Conservation (phyloP, 2,113 vertebrate genomes). For the Oreochromis tanganicae region DNA sequence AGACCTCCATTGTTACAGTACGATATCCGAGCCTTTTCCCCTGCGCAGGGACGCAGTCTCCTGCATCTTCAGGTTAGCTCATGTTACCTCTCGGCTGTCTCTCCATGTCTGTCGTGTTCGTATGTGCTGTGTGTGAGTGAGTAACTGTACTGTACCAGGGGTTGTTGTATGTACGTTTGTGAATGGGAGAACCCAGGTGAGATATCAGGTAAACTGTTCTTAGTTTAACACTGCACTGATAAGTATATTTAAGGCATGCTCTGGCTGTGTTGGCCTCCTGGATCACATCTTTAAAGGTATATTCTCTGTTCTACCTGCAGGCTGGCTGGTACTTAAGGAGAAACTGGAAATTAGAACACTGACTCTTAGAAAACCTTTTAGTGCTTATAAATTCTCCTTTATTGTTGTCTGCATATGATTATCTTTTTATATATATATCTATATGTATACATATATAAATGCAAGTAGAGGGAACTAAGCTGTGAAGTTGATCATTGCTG, state of each 20-base stretch:
- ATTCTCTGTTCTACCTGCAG: slow-evolving; percentile 38
- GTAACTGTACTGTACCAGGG: slow-evolving; percentile 23
- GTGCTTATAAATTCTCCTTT: slow-evolving; percentile 27
- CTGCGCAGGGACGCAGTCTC: slow-evolving; percentile 34
- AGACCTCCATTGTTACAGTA: slow-evolving; percentile 27
- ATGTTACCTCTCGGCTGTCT: slow-evolving; percentile 56
- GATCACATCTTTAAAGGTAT: slow-evolving; percentile 51
- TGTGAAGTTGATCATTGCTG: slow-evolving; percentile 50
- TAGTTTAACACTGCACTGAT: slow-evolving; percentile 58
- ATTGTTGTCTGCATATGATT: not conserved
- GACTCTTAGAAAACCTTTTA: slow-evolving; percentile 32
- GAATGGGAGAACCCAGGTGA: slow-evolving; percentile 38
- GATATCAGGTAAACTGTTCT: slow-evolving; percentile 60
- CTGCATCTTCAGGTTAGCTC: slow-evolving; percentile 66
- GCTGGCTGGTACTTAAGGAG: not conserved
- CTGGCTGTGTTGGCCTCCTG: slow-evolving; percentile 30
- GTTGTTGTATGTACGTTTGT: slow-evolving; percentile 29
- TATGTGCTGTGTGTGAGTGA: slow-evolving; percentile 50
- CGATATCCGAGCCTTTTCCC: slow-evolving; percentile 30
- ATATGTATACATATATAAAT: not conserved
- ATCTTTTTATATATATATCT: not conserved
- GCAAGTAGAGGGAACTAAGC: slow-evolving; percentile 27
- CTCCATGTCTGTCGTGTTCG: slow-evolving; percentile 35
- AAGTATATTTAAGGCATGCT: slow-evolving; percentile 60
- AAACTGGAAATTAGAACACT: slow-evolving; percentile 36